Conservation (phyloP, 2,888 invertebrate species). For the Melanotus villosus region DNA sequence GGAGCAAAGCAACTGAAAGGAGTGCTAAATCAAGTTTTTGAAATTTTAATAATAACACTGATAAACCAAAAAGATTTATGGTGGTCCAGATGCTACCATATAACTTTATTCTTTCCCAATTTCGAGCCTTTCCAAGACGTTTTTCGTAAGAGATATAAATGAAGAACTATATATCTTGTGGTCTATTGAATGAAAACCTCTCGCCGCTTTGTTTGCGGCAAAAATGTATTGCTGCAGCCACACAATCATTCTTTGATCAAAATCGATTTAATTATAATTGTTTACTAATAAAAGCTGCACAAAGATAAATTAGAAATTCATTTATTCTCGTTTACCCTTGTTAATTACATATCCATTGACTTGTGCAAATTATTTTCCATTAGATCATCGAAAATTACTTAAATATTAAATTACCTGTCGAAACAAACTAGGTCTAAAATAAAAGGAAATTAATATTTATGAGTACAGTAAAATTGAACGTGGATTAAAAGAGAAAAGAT, state of each 20-base stretch:
- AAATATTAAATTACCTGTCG: too few species aligned
- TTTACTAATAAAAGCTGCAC: too few species aligned
- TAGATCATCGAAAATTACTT: not conserved
- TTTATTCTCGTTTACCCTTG: too few species aligned
- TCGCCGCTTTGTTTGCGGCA: conserved; percentile 9
- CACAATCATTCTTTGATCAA: not conserved
- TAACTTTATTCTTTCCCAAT: conserved; percentile 24
- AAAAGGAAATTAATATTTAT: not conserved
- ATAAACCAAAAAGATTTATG: too few species aligned
- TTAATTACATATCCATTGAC: too few species aligned
- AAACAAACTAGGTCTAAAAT: not conserved
- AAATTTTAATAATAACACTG: too few species aligned
- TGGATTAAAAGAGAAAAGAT: not conserved
- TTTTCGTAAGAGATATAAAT: conserved; percentile 17
- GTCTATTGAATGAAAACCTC: conserved; percentile 12
- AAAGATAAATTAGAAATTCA: too few species aligned
- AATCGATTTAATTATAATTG: not conserved
- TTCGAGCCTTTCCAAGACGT: conserved; percentile 12
- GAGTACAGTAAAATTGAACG: not conserved
- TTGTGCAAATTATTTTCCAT: too few species aligned
- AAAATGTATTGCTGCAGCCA: not conserved
- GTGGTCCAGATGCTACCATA: conserved; percentile 5
- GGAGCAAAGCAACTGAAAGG: too few species aligned
- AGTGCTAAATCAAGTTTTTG: too few species aligned
- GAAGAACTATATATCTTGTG: conserved; percentile 10